Evolutionary conservation across 2,113 vertebrate genomes (phyloP), one percentile per base, ranked within the genome.

Genomic region (Seriola rivoliana): DNA sequence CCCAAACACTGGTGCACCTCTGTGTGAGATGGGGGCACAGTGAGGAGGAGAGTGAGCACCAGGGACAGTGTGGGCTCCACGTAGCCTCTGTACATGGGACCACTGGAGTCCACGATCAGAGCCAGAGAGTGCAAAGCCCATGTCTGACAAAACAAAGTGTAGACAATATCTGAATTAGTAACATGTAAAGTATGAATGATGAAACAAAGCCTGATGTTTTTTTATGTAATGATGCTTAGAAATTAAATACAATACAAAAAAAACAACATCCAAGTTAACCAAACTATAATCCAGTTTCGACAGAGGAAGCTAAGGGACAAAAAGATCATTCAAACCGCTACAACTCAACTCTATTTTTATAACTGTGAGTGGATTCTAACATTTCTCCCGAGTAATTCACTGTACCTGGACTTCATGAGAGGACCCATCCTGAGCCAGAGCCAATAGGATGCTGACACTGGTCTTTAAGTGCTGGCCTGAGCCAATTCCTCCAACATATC

Each of bases 381-480:
- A 42, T 79, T 82, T 32, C 29, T 81, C 21, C 42, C 48, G 50
- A 46, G 25, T 40, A 29, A 77, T 79, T 71, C 12, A 67, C 65
- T 75, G 89, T 94, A 99, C 98, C 97, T 99, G 98, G 52, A 99
- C 98, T 95, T 99, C 98, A 25, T 98, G 97, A 68, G 98, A 99
- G 2, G 97, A 98, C 62, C 97, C 97, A 73, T 99, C 98, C 90
- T 99, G 98, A 50, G 98, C 98, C 66, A 99, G 93, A 71, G 98
- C 98, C 92, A 99, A 90, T 11, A 99, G 94, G 94, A 99, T 99
- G 93, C 98, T 99, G 91, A 99, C 98, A 10, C 98, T 99, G 17
- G 98, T 99, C 95, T 99, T 99, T 74, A 99, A 94, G 90, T 99
- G 98, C 86, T 99, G 98, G 9, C 98, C 98, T n/a, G 98, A 99